phyloP scores from a whole-genome alignment of 1,140 invertebrate genomes.

The Drosophila mauritiana region DNA sequence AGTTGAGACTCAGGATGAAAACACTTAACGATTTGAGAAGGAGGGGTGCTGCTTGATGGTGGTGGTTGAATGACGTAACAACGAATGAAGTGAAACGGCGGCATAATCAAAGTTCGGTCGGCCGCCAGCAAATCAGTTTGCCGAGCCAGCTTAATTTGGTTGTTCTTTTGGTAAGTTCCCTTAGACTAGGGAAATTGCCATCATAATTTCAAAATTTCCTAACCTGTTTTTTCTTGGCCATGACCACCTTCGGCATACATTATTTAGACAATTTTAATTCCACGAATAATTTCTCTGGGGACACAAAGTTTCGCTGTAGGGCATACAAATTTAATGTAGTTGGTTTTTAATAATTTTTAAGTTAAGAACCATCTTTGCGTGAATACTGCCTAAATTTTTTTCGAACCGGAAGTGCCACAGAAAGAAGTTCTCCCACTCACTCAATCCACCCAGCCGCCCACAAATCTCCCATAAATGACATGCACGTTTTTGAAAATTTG shows the following conservation, averaged over 20 bases:
- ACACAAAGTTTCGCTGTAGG: neutral
- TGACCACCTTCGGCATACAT: constrained; percentile 1
- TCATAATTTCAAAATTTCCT: constrained; percentile 72
- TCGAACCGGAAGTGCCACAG: too few species aligned
- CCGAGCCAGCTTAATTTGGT: constrained; percentile 14
- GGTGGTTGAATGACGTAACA: constrained; percentile 17
- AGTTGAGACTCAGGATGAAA: too few species aligned
- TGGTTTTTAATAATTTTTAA: neutral
- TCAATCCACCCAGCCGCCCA: too few species aligned
- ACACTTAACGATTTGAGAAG: too few species aligned
- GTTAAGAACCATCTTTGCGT: neutral
- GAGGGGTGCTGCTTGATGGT: too few species aligned
- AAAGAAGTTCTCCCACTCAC: too few species aligned
- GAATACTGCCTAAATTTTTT: too few species aligned
- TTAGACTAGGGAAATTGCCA: constrained; percentile 41
- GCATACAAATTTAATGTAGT: neutral
- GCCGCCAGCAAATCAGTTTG: constrained; percentile 27
- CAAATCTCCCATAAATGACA: too few species aligned
- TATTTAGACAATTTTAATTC: constrained; percentile 38
- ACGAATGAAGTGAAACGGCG: constrained; percentile 78
- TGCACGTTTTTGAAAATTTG: too few species aligned
- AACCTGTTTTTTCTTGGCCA: constrained; percentile 12
- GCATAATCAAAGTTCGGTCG: constrained; percentile 75
- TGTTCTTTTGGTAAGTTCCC: neutral
- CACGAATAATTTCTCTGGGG: constrained; percentile 51